A percentile compares a stretch with the other conserved stretches of the same genome.
These are phyloP conservation scores for Agrilus planipennis DNA, from an alignment of 1,140 invertebrate species.

Conservation along the genomic window DNA sequence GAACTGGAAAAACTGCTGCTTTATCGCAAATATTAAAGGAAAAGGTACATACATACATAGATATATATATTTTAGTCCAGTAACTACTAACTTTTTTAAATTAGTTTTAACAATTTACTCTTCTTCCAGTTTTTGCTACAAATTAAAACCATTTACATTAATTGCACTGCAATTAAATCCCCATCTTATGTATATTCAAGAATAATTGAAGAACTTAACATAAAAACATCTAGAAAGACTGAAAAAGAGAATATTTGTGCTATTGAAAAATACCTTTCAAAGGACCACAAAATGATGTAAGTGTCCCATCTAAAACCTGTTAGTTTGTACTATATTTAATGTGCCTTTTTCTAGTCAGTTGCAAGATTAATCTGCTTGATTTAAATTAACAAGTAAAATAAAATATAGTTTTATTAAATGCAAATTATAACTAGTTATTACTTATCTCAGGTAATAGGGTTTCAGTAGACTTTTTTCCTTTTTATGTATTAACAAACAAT, in stretches of 20 bases:
- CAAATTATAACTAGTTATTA: too few species aligned
- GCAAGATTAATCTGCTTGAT: too few species aligned
- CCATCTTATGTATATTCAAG: constrained; percentile 58
- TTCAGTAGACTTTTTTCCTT: too few species aligned
- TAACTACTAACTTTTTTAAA: constrained; percentile 5
- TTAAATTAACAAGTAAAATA: too few species aligned
- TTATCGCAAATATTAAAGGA: constrained; percentile 59
- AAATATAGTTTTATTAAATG: too few species aligned
- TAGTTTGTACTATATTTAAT: too few species aligned
- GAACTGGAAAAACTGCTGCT: constrained; percentile 91
- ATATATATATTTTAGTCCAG: constrained; percentile 15
- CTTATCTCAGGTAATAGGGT: too few species aligned
- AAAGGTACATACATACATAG: too few species aligned
- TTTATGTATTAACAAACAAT: too few species aligned
- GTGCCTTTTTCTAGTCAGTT: too few species aligned
- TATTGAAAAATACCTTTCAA: constrained; percentile 54
- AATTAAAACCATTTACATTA: constrained; percentile 55
- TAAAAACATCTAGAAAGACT: constrained; percentile 38
- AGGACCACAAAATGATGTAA: constrained; percentile 53
- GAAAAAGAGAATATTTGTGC: constrained; percentile 47
- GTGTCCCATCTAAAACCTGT: too few species aligned
- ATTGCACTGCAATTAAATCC: constrained; percentile 71
- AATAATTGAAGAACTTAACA: constrained; percentile 51
- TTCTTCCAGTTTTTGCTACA: too few species aligned
- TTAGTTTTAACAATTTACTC: neutral